These are phyloP conservation scores for Cheumatopsyche charites DNA, from an alignment of 1,140 invertebrate species.

Conservation along the genomic window DNA sequence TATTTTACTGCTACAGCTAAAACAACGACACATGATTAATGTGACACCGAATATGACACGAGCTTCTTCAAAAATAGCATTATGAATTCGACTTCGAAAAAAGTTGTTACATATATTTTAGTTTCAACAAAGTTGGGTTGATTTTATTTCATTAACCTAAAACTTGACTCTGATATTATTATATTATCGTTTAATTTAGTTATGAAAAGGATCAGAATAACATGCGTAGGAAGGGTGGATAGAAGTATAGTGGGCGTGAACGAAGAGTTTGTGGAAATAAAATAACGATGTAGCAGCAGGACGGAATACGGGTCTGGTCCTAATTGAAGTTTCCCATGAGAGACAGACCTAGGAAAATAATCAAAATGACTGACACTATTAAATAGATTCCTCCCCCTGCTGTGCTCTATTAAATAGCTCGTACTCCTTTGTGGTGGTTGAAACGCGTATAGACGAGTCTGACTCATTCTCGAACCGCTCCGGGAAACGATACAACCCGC, in stretches of 20 bases:
- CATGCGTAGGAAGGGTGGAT: background rate
- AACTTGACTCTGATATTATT: conserved; percentile 1
- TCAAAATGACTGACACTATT: conserved; percentile 42
- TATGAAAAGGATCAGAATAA: background rate
- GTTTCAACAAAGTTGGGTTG: background rate
- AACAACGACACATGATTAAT: conserved; percentile 38
- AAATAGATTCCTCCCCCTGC: conserved; percentile 29
- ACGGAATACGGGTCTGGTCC: conserved; percentile 4
- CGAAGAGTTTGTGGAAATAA: conserved; percentile 5
- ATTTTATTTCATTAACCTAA: background rate
- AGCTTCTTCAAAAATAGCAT: conserved; percentile 21
- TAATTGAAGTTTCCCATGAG: conserved; percentile 34
- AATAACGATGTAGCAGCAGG: conserved; percentile 9
- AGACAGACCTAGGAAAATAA: conserved; percentile 32
- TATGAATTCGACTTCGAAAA: background rate
- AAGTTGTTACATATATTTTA: background rate
- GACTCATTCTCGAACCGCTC: conserved; percentile 11
- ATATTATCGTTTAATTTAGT: conserved; percentile 12
- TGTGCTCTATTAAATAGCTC: background rate
- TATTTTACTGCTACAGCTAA: conserved; percentile 36
- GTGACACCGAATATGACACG: conserved; percentile 35
- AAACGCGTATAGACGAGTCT: background rate
- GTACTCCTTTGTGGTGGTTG: background rate
- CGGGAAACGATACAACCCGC: conserved; percentile 22
- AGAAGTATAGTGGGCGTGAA: background rate